These are phyloP conservation scores for Drosophila phalerata DNA, from an alignment of 2,888 invertebrate species.

Conservation along the genomic window DNA sequence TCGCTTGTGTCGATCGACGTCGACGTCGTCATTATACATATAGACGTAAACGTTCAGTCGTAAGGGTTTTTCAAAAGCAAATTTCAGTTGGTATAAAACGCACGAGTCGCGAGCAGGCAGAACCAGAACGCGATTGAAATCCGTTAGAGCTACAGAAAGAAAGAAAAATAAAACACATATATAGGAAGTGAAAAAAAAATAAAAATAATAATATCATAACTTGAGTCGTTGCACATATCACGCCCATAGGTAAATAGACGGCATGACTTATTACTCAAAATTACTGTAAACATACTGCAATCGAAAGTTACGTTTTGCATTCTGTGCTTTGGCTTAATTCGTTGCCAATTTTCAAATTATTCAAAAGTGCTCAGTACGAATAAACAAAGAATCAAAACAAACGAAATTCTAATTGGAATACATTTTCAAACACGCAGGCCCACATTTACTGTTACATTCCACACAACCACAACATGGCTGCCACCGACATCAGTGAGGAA, in stretches of 20 bases:
- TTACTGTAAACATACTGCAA: conserved; percentile 35
- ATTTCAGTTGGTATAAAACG: conserved; percentile 78
- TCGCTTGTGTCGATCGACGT: conserved; percentile 50
- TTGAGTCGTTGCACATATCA: conserved; percentile 32
- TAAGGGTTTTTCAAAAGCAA: conserved; percentile 75
- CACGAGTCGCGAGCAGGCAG: conserved; percentile 75
- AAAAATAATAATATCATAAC: conserved; percentile 16
- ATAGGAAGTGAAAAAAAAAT: not conserved
- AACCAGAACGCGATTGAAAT: conserved; percentile 56
- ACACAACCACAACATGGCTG: conserved; percentile 60
- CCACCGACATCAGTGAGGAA: conserved; percentile 83
- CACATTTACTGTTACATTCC: conserved; percentile 18
- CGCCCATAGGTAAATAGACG: conserved; percentile 61
- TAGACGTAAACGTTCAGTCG: conserved; percentile 66
- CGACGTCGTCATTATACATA: conserved; percentile 25
- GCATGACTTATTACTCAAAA: conserved; percentile 57
- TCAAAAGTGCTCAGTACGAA: conserved; percentile 18
- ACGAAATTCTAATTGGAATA: conserved; percentile 40
- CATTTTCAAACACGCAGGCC: conserved; percentile 65
- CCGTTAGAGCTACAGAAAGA: conserved; percentile 43
- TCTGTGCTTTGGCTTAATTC: conserved; percentile 15
- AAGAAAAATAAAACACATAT: conserved; percentile 6
- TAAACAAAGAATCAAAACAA: conserved; percentile 7
- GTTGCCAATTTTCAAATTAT: conserved; percentile 16
- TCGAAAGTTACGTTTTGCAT: conserved; percentile 21